Conservation (phyloP, 1,140 invertebrate genomes). For the Eumaeus atala region DNA sequence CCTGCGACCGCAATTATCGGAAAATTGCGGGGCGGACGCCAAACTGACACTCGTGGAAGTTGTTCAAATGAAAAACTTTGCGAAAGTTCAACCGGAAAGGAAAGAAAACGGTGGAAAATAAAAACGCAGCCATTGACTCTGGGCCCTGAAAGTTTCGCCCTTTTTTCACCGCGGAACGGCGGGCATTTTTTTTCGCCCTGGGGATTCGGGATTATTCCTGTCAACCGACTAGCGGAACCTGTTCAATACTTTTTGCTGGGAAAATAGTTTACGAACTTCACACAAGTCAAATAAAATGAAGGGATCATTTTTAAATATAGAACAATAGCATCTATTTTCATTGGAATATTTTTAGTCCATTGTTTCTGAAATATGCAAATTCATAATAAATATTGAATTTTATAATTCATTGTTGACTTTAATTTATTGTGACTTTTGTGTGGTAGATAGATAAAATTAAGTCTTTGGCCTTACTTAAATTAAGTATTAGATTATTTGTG, state of each 20-base stretch:
- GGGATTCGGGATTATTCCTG: conserved; percentile 47
- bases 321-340: too few species aligned
- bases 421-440: too few species aligned
- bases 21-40: conserved; percentile 59
- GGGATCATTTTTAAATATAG: neutral
- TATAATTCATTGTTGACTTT: too few species aligned
- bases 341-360: too few species aligned
- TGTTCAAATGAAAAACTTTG: conserved; percentile 61
- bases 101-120: conserved; percentile 69
- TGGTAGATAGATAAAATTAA: too few species aligned
- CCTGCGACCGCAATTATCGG: conserved; percentile 68
- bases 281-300: conserved; percentile 9
- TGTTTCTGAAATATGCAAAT: too few species aligned
- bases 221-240: conserved; percentile 57
- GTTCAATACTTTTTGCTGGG: conserved; percentile 24
- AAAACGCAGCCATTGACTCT: conserved; percentile 61
- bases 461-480: too few species aligned
- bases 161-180: conserved; percentile 54
- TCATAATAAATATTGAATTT: too few species aligned
- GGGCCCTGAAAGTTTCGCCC: conserved; percentile 56
- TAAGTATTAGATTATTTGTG: too few species aligned
- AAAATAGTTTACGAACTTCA: conserved; percentile 1
- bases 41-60: conserved; percentile 68
- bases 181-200: conserved; percentile 45
- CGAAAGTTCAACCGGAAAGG: conserved; percentile 69